Evolutionary conservation across 2,113 vertebrate genomes (phyloP).

Genomic region (Phycodurus eques): DNA sequence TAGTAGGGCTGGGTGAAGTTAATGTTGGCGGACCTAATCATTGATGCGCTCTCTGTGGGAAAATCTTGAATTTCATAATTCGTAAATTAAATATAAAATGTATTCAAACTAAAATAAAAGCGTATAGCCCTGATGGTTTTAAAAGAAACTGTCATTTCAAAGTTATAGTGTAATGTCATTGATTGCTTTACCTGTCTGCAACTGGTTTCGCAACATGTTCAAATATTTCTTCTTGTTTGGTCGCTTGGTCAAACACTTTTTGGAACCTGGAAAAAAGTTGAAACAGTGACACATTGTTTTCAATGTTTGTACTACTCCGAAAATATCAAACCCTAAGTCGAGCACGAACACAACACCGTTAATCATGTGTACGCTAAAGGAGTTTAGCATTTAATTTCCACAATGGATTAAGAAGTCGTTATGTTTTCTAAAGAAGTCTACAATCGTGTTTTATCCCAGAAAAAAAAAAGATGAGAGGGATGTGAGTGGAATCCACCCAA

Average conservation of each 20-base stretch:
- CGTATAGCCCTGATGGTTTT: neutral
- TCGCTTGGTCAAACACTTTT: constrained; percentile 88
- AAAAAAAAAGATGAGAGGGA: constrained; percentile 39
- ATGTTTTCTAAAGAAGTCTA: constrained; percentile 40
- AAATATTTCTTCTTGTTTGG: constrained; percentile 90
- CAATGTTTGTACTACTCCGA: neutral
- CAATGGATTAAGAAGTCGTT: constrained; percentile 37
- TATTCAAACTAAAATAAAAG: neutral
- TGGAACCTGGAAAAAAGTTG: constrained; percentile 78
- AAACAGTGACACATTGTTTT: neutral
- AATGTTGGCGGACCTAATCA: constrained; percentile 48
- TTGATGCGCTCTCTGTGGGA: constrained; percentile 15
- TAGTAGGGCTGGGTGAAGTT: constrained; percentile 28
- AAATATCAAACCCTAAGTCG: constrained; percentile 3
- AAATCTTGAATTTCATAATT: neutral
- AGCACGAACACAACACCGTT: constrained; percentile 1
- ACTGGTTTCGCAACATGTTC: constrained; percentile 90
- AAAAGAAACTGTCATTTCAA: neutral
- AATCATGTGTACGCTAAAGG: neutral
- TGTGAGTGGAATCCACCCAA: constrained; percentile 48
- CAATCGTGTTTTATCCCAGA: constrained; percentile 40
- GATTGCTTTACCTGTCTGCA: constrained; percentile 83
- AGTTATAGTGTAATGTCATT: neutral
- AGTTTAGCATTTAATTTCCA: constrained; percentile 13
- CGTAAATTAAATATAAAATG: neutral